Evolutionary conservation across 2,888 invertebrate genomes (phyloP), one percentile per base, ranked within the genome.

Genomic region (Gonocerus acuteangulatus): DNA sequence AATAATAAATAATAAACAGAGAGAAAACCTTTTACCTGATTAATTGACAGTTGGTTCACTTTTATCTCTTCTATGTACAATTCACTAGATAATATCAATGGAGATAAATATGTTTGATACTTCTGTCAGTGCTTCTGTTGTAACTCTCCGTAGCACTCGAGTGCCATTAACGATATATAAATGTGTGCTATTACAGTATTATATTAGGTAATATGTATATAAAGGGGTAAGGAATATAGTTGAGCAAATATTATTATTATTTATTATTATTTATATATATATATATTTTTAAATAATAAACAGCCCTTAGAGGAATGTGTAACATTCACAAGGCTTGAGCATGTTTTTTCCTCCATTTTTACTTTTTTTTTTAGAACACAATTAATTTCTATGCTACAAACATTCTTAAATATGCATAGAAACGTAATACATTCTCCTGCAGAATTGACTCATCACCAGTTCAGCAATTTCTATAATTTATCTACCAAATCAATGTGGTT

Each of bases 21-120:
- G 57, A 27, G 57, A 57, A 57, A 57, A 44, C 47, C 27, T 44
- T 57, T 45, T 27, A 57, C 9, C 15, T 42, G 54, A n/a, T 54
- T 57, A 57, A 57, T 57, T 57, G 57, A 57, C 57, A 57, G 45
- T 57, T 57, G 57, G 57, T 57, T 57, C 44, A 57, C 47, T 47
- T 57, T 57, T 57, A 21, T 47, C 19, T 57, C 44, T 23, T 57
- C 57, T 57, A 57, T 57, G 23, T 57, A 57, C 57, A 57, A 57
- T 57, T 45, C 42, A 23, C 27, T 57, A 47, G 47, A 57, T 45
- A 57, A 54, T 54, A 54, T 36, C 42, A 36, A 54, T 54, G 21
- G 54, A 42, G 54, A 54, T 54, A 39, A 54, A 42, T 21, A 21
- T 54, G 42, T 36, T 21, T 54, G 7, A 54, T 54, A 54, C 39